These are phyloP conservation scores for Stratiomys singularior DNA, from an alignment of 2,888 invertebrate genomes.

Conservation along the genomic window DNA sequence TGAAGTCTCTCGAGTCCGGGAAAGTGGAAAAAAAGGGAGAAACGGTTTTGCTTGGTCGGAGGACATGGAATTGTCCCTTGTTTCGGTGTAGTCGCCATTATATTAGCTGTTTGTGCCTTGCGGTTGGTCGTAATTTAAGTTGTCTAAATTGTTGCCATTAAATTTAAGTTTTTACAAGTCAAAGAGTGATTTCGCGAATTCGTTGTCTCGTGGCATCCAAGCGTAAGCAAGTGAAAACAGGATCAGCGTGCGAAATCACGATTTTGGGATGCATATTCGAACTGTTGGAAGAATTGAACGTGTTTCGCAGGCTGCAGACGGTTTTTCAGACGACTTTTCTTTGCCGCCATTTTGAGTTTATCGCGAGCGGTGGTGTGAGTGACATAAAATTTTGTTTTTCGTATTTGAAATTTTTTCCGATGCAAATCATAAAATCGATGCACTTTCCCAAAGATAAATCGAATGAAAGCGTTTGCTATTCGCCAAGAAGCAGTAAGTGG, in stretches of 20 bases:
- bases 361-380: background rate
- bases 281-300: too few species aligned
- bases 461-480: background rate
- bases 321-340: background rate
- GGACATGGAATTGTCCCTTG: constrained; percentile 6
- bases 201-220: background rate
- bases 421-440: background rate
- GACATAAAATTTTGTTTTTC: too few species aligned
- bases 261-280: too few species aligned
- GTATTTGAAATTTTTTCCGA: too few species aligned
- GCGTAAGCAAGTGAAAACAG: too few species aligned
- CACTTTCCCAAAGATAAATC: background rate
- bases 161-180: background rate
- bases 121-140: background rate
- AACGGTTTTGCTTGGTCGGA: constrained; percentile 2
- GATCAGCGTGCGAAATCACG: too few species aligned
- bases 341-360: constrained; percentile 16
- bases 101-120: background rate
- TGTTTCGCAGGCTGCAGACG: too few species aligned
- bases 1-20: constrained; percentile 8
- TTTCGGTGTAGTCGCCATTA: constrained; percentile 14
- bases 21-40: constrained; percentile 1
- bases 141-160: background rate
- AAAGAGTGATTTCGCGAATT: background rate
- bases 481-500: too few species aligned